Evolutionary conservation across 2,113 vertebrate species (phyloP).

Genomic region (Australoheros scitulus): DNA sequence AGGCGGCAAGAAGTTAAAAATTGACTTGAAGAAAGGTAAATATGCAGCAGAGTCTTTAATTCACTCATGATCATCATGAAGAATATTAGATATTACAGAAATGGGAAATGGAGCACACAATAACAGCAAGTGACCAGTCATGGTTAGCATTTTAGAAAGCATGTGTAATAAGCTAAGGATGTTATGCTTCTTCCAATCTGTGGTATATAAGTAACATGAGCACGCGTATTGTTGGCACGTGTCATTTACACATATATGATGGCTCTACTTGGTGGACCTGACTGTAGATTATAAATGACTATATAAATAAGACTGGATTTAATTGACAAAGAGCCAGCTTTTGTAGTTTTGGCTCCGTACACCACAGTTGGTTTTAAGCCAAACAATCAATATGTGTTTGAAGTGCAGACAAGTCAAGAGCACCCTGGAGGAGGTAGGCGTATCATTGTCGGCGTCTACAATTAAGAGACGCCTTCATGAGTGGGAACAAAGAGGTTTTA

Average conservation of each 20-base stretch:
- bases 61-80: neutral
- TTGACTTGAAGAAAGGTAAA: conserved; percentile 95
- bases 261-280: too few species aligned
- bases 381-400: too few species aligned
- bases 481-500: neutral
- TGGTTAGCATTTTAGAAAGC: neutral
- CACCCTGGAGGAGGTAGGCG: neutral
- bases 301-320: too few species aligned
- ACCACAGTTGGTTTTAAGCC: too few species aligned
- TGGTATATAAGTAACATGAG: neutral
- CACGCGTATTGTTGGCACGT: too few species aligned
- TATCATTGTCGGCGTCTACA: neutral
- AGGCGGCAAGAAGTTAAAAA: conserved; percentile 86
- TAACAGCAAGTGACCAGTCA: neutral
- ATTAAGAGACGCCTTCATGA: neutral
- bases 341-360: too few species aligned
- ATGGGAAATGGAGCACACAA: neutral
- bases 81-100: neutral
- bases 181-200: neutral
- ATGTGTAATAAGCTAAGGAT: neutral
- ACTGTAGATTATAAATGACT: too few species aligned
- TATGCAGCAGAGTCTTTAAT: neutral
- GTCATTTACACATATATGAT: too few species aligned
- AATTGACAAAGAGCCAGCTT: too few species aligned
- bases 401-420: neutral